Conservation (phyloP, 2,888 invertebrate genomes). For the Acleris cristana region DNA sequence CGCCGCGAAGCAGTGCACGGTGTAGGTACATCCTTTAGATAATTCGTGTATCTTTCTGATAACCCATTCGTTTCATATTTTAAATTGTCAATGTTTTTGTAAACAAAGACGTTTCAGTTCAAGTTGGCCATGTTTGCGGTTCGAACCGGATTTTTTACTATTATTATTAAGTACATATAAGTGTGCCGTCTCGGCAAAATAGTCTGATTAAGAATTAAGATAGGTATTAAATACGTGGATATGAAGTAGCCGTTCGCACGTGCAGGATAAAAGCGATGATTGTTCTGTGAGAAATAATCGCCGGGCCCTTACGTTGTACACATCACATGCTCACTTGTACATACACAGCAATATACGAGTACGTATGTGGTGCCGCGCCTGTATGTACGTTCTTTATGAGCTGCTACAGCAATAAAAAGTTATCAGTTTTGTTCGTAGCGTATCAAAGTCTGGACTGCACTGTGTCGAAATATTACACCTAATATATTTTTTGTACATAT, state of each 20-base stretch:
- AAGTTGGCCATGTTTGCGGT: conserved; percentile 1
- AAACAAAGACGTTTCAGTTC: conserved; percentile 16
- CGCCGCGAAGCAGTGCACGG: not conserved
- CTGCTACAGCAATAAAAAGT: conserved; percentile 41
- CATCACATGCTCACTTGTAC: conserved; percentile 4
- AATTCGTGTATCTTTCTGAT: conserved; percentile 16
- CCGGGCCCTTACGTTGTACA: not conserved
- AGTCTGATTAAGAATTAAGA: too few species aligned
- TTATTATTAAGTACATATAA: not conserved
- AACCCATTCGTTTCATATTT: conserved; percentile 22
- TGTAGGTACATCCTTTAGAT: conserved; percentile 10
- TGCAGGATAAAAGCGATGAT: not conserved
- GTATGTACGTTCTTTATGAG: conserved; percentile 18
- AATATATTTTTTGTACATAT: conserved; percentile 30
- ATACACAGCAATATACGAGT: conserved; percentile 9
- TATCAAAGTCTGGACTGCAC: conserved; percentile 39
- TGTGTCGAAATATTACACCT: conserved; percentile 38
- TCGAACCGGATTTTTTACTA: not conserved
- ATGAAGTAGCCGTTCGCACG: not conserved
- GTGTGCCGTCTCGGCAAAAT: too few species aligned
- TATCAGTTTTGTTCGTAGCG: conserved; percentile 55
- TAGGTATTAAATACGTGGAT: not conserved
- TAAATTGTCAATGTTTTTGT: conserved; percentile 20
- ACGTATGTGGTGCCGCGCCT: conserved; percentile 7
- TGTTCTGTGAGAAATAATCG: not conserved